Evolutionary conservation across 2,113 vertebrate genomes (phyloP), one percentile per base, ranked within the genome.

Genomic region (Tetrao urogallus): DNA sequence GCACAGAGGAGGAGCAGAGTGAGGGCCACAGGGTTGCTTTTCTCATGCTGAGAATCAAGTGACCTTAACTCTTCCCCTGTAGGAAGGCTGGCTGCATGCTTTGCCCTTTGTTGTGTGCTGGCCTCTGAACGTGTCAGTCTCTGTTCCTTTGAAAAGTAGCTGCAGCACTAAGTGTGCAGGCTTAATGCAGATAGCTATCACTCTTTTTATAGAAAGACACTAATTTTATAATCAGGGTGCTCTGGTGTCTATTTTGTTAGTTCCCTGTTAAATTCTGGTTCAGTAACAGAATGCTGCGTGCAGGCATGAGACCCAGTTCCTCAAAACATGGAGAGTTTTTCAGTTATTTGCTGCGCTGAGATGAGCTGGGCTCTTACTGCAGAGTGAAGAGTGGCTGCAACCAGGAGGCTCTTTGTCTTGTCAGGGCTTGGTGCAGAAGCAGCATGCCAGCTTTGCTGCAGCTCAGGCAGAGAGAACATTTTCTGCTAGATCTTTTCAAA

Each of bases 1-100:
- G 48, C 32, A 72, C 16, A 16, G 48, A 73, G 76, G 63, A 90
- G 40, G 21, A 81, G 76, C 64, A 80, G 66, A 45, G 87, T n/a
- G 64, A 92, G 60, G 25, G 27, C 36, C 56, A 12, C 4, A 1
- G 38, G 11, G 32, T 77, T 93, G 60, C 47, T 86, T 88, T 93
- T 89, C 61, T 95, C 17, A 20, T 78, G 40, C 79, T 1, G 2
- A 36, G 52, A 86, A 91, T 54, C 57, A 72, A 84, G 61, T 64
- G 76, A 90, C 79, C 82, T 91, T 94, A 90, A 90, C 92, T 94
- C 85, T 97, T 82, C 69, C 79, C 56, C 82, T 86, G 50, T 30
- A 45, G 52, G 86, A 91, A 22, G 56, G 45, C 38, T 82, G 75
- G 40, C 30, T 81, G 1, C 0, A 0, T 45, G 50, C 58, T 48